A percentile compares a stretch with the other conserved stretches of the same genome.
phyloP scores from a whole-genome alignment of 2,888 invertebrate genomes.

The Trachelus tabidus region DNA sequence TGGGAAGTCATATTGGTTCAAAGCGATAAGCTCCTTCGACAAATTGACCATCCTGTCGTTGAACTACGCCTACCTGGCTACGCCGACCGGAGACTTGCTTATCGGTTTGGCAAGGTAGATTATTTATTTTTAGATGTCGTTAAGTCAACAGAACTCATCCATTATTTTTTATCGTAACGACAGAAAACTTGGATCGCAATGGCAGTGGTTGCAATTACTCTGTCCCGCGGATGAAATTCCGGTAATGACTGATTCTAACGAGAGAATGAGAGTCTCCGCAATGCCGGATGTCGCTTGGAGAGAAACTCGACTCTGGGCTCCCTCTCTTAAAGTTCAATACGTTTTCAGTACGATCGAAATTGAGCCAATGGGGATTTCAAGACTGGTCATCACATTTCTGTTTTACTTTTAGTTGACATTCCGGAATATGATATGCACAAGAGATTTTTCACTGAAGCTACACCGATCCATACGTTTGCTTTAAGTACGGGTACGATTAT shows the following conservation, averaged over 20 bases:
- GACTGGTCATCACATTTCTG: too few relatives aligned
- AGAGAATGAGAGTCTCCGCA: slow-evolving; percentile 9
- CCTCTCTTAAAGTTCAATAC: slow-evolving; percentile 40
- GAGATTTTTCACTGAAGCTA: slow-evolving; percentile 32
- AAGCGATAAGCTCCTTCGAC: slow-evolving; percentile 35
- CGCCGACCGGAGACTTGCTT: slow-evolving; percentile 43
- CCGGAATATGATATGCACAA: slow-evolving; percentile 39
- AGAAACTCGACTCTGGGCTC: slow-evolving; percentile 29
- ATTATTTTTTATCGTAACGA: not conserved
- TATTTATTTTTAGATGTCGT: not conserved
- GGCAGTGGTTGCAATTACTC: slow-evolving; percentile 44
- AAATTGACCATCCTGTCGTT: slow-evolving; percentile 42
- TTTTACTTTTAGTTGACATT: slow-evolving; percentile 34
- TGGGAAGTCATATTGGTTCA: slow-evolving; percentile 37
- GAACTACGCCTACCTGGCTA: slow-evolving; percentile 45
- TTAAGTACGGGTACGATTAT: slow-evolving; percentile 35
- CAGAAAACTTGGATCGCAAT: slow-evolving; percentile 35
- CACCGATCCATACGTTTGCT: slow-evolving; percentile 38
- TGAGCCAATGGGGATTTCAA: too few relatives aligned
- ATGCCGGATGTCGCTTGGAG: slow-evolving; percentile 40
- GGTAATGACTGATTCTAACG: slow-evolving; percentile 8
- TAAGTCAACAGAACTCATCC: too few relatives aligned
- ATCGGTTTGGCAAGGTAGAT: slow-evolving; percentile 38
- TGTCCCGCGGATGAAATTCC: slow-evolving; percentile 34
- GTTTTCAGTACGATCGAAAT: slow-evolving; percentile 29